Conservation (phyloP, 2,113 vertebrate genomes). For the Ctenomys sociabilis region DNA sequence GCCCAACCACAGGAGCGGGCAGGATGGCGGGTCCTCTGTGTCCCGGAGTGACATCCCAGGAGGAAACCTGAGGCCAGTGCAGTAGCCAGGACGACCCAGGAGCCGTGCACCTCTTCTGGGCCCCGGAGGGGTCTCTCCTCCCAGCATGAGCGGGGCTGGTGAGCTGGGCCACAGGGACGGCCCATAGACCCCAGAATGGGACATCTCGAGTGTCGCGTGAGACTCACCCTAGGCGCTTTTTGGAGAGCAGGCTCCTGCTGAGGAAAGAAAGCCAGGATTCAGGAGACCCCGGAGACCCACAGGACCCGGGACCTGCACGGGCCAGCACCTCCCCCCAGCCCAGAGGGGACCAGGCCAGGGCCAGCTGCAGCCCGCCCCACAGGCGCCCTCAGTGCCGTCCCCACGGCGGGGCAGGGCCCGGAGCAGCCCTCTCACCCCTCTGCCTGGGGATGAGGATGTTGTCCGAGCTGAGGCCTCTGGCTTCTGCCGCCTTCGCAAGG, state of each 20-base stretch:
- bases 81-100: accelerated
- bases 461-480: neutral
- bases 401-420: accelerated
- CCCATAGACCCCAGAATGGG: neutral
- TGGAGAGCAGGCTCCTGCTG: neutral
- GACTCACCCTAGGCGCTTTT: neutral
- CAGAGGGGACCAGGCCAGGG: neutral
- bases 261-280: neutral
- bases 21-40: accelerated
- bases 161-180: neutral
- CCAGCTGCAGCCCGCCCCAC: neutral
- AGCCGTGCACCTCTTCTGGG: accelerated
- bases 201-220: neutral
- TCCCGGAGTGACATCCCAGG: accelerated
- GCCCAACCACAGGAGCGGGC: accelerated
- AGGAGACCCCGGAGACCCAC: no score
- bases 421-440: neutral
- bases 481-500: neutral
- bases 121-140: neutral
- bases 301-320: neutral
- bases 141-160: neutral
- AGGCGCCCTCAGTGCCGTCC: no score
- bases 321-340: neutral
- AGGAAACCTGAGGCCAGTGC: accelerated
- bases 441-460: neutral